Evolutionary conservation across 2,113 vertebrate genomes (phyloP).

Genomic region (Zapus hudsonius): DNA sequence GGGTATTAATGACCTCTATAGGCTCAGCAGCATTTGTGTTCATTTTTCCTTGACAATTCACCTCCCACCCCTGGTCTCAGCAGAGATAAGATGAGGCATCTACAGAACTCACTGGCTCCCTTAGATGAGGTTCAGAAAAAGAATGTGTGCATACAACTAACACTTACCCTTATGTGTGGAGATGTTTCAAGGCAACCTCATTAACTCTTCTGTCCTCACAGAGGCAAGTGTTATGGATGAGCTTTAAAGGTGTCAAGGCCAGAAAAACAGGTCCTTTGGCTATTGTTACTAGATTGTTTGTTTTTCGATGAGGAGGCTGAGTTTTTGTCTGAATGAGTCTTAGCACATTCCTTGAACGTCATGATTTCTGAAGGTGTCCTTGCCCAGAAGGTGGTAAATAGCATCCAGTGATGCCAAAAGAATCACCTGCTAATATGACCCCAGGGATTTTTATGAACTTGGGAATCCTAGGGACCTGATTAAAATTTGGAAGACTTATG

Average conservation of each 20-base stretch:
- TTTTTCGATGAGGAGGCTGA: background rate
- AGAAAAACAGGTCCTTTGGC: background rate
- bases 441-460: background rate
- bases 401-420: background rate
- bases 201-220: background rate
- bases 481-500: background rate
- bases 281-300: background rate
- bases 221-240: background rate
- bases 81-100: background rate
- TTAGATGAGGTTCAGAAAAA: background rate
- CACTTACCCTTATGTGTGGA: background rate
- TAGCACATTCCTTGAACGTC: background rate
- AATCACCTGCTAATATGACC: background rate
- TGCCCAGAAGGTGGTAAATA: background rate
- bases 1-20: no score
- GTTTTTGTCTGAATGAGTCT: background rate
- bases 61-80: background rate
- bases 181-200: no score
- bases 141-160: background rate
- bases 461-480: background rate
- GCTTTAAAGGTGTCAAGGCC: accelerated
- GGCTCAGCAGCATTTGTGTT: background rate
- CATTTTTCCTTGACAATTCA: background rate
- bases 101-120: background rate
- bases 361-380: background rate